Percentiles rank a stretch among this genome's conserved stretches.
Conservation (phyloP, 1,140 invertebrate genomes). For the Drosophila baimaii region DNA sequence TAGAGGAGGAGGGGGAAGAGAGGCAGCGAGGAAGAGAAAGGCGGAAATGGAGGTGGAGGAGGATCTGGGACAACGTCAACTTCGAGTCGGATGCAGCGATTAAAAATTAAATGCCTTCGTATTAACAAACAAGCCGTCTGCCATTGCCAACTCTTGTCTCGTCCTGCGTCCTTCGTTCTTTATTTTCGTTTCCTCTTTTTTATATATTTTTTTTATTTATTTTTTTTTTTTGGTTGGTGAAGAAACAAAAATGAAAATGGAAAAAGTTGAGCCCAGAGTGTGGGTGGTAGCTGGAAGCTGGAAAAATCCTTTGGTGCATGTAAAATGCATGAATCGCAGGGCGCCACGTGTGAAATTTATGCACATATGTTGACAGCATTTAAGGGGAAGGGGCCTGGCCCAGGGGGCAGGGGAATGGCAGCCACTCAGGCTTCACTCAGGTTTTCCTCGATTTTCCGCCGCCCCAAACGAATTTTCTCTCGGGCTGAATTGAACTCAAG, state of each 20-base stretch:
- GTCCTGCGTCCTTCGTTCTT: not conserved
- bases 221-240: not conserved
- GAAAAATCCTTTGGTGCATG: constrained; percentile 74
- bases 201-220: not conserved
- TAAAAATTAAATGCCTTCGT: constrained; percentile 81
- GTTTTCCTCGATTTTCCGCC: not conserved
- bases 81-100: constrained; percentile 71
- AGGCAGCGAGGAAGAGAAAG: not conserved
- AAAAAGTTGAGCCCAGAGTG: constrained; percentile 11
- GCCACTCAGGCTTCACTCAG: too few relatives aligned
- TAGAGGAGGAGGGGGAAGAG: not conserved
- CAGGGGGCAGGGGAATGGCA: too few relatives aligned
- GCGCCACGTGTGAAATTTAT: constrained; percentile 79
- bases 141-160: constrained; percentile 20
- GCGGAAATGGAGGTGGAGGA: constrained; percentile 4
- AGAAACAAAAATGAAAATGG: constrained; percentile 17
- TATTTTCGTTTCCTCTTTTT: constrained; percentile 1
- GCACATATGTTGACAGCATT: constrained; percentile 76
- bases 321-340: constrained; percentile 71
- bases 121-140: constrained; percentile 75
- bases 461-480: not conserved
- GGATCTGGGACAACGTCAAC: constrained; percentile 29
- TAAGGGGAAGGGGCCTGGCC: constrained; percentile 43
- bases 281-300: constrained; percentile 21
- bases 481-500: too few relatives aligned